Percentiles rank a stretch among this genome's conserved stretches.
phyloP scores from a whole-genome alignment of 2,888 invertebrate genomes.

The Ennomos quercinarius region DNA sequence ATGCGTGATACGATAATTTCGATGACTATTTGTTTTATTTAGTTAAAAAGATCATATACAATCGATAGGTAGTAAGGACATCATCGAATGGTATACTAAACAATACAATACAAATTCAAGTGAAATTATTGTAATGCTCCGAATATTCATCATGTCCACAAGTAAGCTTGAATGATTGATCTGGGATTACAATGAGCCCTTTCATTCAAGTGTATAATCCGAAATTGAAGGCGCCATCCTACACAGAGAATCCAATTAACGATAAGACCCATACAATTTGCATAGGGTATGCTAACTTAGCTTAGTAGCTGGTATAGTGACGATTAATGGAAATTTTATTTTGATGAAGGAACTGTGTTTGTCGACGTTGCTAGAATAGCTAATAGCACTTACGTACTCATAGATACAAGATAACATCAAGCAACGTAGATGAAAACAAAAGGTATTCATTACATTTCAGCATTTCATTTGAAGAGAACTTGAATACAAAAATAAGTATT shows the following conservation, averaged over 20 bases:
- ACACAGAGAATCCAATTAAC: slow-evolving; percentile 42
- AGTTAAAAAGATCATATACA: too few relatives aligned
- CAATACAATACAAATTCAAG: slow-evolving; percentile 1
- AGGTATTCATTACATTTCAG: neutral
- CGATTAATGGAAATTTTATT: slow-evolving; percentile 29
- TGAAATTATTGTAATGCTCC: neutral
- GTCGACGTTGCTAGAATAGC: slow-evolving; percentile 20
- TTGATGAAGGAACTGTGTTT: slow-evolving; percentile 25
- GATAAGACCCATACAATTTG: slow-evolving; percentile 40
- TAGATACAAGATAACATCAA: slow-evolving; percentile 13
- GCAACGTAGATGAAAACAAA: slow-evolving; percentile 25
- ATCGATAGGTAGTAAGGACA: too few relatives aligned
- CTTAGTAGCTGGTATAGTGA: slow-evolving; percentile 5
- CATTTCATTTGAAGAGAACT: too few relatives aligned
- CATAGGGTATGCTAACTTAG: slow-evolving; percentile 18
- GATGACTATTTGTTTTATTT: too few relatives aligned
- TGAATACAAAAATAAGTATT: too few relatives aligned
- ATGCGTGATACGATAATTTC: too few relatives aligned
- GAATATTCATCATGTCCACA: slow-evolving; percentile 14
- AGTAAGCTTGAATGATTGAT: slow-evolving; percentile 32
- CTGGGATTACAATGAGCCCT: slow-evolving; percentile 32
- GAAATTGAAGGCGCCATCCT: slow-evolving; percentile 38
- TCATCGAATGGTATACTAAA: neutral
- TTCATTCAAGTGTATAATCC: slow-evolving; percentile 39
- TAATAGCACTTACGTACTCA: too few relatives aligned